Evolutionary conservation across 2,797 vertebrate species (phyloP).

Genomic region (Diplodus sargus): DNA sequence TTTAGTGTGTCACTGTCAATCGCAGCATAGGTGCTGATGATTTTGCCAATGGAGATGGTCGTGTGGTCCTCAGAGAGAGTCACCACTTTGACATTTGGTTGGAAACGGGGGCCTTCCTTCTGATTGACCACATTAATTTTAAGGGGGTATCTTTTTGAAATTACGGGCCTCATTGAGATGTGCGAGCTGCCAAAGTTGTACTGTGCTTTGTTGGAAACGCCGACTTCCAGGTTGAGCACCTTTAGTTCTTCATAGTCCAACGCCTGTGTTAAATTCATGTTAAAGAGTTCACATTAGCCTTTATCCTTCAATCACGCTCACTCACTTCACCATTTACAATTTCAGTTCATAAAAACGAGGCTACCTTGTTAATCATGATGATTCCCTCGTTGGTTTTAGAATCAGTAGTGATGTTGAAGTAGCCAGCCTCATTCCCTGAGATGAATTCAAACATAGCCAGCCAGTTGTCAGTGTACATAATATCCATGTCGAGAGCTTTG

Average conservation of each 20-base stretch:
- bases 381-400: constrained; percentile 91
- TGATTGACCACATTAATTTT: constrained; percentile 87
- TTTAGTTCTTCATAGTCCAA: constrained; percentile 91
- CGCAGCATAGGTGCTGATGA: constrained; percentile 86
- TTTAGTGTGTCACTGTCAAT: constrained; percentile 88
- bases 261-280: constrained; percentile 72
- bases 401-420: constrained; percentile 91
- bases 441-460: constrained; percentile 87
- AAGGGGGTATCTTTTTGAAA: constrained; percentile 77
- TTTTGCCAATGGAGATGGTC: constrained; percentile 43
- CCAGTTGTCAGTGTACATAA: constrained; percentile 91
- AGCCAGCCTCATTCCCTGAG: constrained; percentile 92
- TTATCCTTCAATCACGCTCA: neutral
- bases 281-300: neutral
- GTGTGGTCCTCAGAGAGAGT: constrained; percentile 75
- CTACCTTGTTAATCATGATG: constrained; percentile 91
- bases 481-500: constrained; percentile 88
- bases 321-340: constrained; percentile 1
- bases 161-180: accelerated
- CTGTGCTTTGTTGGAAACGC: constrained; percentile 90
- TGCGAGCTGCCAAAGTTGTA: constrained; percentile 82
- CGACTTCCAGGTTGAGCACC: constrained; percentile 82
- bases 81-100: constrained; percentile 82
- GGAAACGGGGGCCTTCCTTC: constrained; percentile 88
- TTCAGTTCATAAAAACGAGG: neutral